Base-by-base conservation (phyloP, 2,888 invertebrate genomes). In the Troides aeacus region DNA sequence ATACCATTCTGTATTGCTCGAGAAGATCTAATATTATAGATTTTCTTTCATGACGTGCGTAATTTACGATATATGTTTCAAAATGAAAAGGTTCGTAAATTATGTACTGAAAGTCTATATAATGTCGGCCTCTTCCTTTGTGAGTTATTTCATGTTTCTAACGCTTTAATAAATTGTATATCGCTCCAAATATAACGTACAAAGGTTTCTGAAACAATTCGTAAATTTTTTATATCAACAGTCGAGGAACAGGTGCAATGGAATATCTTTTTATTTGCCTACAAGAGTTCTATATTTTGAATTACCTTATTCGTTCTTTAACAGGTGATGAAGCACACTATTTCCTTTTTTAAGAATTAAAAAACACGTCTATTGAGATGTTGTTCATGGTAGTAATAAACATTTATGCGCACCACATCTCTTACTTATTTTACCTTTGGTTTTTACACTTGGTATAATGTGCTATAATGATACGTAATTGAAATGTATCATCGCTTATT, bases 101-200 rank as follows among this genome's bases (percentile, higher is more conserved):
- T 84, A 85, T 88, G 77, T 76, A 87, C 77, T 75, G 70, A 73
- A 73, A 74, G 70, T 73, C 18, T 53, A 7, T n/a, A 77, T 77
- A 30, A 79, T 75, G 74, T 74, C 78, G 80, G 83, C 80, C 87
- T 81, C 78, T 84, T 85, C 83, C 86, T 82, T 84, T 81, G 74
- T 78, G 78, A 86, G 87, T 87, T 88, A 90, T 88, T 86, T 83
- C 84, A 83, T 82, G 82, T 87, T 84, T 86, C 86, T 86, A 83
- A 78, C 78, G 79, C 79, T 79, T 89, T 87, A 90, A 91, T 91
- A 87, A 89, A 81, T 90, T 84, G 89, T 67, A 70, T 56, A 56
- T 24, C 53, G 53, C 53, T 24, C 58, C 57, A 59, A 60, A 60
- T 85, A 80, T 15, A 15, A 46, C 73, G 77, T 73, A 77, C 79